Evolutionary conservation across 1,140 invertebrate genomes (phyloP).

Genomic region (Pogonognathellus flavescens): DNA sequence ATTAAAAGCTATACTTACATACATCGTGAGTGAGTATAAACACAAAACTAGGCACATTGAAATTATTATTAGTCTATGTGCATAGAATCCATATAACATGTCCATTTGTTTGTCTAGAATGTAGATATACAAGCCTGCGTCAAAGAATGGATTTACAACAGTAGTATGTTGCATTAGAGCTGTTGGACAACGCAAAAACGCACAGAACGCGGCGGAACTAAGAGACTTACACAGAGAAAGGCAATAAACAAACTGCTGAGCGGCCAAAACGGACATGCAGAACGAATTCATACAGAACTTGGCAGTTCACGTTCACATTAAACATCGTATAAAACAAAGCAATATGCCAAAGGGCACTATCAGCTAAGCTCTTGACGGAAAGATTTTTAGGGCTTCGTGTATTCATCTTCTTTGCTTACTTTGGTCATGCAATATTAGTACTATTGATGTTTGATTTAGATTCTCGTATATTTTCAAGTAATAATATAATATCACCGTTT

Average conservation of each 20-base stretch:
- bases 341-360: slow-evolving; percentile 14
- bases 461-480: not conserved
- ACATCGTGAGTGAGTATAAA: no score
- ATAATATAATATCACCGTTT: no score
- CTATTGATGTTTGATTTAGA: not conserved
- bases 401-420: not conserved
- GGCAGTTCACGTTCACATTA: slow-evolving; percentile 26
- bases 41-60: no score
- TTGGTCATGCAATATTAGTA: not conserved
- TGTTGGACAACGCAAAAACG: no score
- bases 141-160: no score
- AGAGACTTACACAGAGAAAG: slow-evolving; percentile 8
- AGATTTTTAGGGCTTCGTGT: not conserved
- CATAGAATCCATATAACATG: no score
- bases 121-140: no score
- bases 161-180: not conserved
- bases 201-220: no score
- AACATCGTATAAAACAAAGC: slow-evolving; percentile 23
- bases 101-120: no score
- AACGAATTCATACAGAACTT: slow-evolving; percentile 12
- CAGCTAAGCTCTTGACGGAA: not conserved
- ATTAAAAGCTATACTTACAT: no score
- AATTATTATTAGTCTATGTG: no score
- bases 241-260: slow-evolving; percentile 33
- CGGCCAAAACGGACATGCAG: slow-evolving; percentile 28